These are phyloP conservation scores for Ecliptopera silaceata DNA, from an alignment of 2,888 invertebrate genomes.

Conservation along the genomic window DNA sequence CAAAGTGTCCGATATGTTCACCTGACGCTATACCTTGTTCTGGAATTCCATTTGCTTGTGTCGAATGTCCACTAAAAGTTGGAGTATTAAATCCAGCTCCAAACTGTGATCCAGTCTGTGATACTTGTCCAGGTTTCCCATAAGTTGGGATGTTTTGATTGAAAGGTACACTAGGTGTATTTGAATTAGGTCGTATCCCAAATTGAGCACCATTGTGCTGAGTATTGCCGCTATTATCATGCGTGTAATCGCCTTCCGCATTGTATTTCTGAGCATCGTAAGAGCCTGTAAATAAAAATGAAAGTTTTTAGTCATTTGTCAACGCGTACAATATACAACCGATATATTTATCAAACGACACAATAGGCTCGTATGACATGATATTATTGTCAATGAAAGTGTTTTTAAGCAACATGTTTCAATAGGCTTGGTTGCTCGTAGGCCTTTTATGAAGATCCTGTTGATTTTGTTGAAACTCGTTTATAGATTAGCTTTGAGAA, in stretches of 20 bases:
- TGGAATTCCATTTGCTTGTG: conserved; percentile 12
- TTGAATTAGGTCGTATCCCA: conserved; percentile 52
- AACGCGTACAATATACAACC: conserved; percentile 52
- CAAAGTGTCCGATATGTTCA: conserved; percentile 8
- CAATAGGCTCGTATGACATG: conserved; percentile 55
- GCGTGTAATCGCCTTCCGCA: conserved; percentile 64
- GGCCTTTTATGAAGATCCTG: conserved; percentile 17
- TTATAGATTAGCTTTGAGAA: too few relatives aligned
- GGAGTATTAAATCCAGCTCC: conserved; percentile 4
- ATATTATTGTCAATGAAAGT: conserved; percentile 50
- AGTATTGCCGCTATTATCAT: conserved; percentile 48
- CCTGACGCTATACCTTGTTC: too few relatives aligned
- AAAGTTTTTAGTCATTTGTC: conserved; percentile 75
- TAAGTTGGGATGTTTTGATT: conserved; percentile 55
- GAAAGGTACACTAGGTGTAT: conserved; percentile 51
- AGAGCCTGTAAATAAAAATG: conserved; percentile 79
- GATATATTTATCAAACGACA: conserved; percentile 64
- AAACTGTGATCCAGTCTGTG: conserved; percentile 28
- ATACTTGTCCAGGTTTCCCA: conserved; percentile 36
- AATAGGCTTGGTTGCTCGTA: conserved; percentile 22
- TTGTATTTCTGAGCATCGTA: conserved; percentile 75
- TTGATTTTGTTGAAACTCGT: background rate
- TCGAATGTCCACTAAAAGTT: conserved; percentile 10
- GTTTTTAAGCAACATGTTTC: conserved; percentile 30
- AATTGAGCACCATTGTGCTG: conserved; percentile 58